Evolutionary conservation across 2,113 vertebrate genomes (phyloP).

Genomic region (Cryptomyrus ogoouensis): DNA sequence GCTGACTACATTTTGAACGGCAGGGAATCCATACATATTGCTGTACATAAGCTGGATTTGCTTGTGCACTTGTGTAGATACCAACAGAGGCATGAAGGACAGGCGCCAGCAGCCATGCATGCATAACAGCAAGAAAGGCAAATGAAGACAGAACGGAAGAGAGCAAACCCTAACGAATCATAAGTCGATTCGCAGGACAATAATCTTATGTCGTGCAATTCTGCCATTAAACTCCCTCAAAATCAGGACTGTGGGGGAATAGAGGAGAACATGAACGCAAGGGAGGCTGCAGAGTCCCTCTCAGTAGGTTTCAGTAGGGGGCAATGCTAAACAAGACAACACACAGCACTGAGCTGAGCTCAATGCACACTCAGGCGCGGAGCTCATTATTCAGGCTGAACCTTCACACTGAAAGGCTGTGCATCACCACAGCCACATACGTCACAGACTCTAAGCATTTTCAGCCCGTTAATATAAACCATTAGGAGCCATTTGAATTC

Average conservation of each 20-base stretch:
- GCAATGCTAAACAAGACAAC: slow-evolving; percentile 58
- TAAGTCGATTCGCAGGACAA: background rate
- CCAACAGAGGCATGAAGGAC: background rate
- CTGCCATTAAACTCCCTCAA: background rate
- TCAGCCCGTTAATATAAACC: background rate
- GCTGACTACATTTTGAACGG: background rate
- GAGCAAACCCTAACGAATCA: background rate
- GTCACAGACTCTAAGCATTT: background rate
- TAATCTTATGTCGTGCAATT: background rate
- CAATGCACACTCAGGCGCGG: background rate
- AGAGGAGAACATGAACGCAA: background rate
- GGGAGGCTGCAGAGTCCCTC: slow-evolving; percentile 31
- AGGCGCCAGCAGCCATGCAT: background rate
- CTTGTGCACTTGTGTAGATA: background rate
- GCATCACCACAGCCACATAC: background rate
- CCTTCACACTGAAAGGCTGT: background rate
- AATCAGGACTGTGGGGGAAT: background rate
- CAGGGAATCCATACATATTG: background rate
- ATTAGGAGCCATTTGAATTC: background rate
- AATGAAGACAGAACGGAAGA: background rate
- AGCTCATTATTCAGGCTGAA: background rate
- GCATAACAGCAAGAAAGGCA: background rate
- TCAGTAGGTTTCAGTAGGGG: slow-evolving; percentile 60
- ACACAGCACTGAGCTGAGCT: background rate
- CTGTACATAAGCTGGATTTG: background rate